Conservation (phyloP, 2,113 vertebrate genomes). For the Muntiacus muntjak region DNA sequence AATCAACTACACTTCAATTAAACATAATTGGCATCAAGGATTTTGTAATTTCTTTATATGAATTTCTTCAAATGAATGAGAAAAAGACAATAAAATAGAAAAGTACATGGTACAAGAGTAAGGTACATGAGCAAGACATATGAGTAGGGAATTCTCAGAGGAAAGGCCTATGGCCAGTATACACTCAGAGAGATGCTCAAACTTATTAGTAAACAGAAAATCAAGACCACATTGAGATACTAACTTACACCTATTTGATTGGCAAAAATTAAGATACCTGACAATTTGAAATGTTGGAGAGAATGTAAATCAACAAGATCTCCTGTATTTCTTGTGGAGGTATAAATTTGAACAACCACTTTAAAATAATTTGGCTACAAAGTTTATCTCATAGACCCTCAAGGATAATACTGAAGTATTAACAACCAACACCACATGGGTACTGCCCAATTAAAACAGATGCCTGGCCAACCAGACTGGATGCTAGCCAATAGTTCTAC, state of each 20-base stretch:
- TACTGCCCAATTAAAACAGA: background rate
- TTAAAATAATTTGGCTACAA: slow-evolving; percentile 6
- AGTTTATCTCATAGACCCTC: background rate
- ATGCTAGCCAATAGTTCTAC: background rate
- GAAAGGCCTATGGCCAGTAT: background rate
- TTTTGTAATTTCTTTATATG: background rate
- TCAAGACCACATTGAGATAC: background rate
- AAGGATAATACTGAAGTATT: background rate
- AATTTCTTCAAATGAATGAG: background rate
- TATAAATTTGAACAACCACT: background rate
- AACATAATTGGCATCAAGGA: background rate
- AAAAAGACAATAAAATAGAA: background rate
- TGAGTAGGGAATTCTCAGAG: slow-evolving; percentile 33
- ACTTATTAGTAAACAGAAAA: background rate
- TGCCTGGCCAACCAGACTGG: background rate
- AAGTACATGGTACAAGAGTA: background rate
- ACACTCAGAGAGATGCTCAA: background rate
- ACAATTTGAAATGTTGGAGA: background rate
- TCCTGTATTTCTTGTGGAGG: background rate
- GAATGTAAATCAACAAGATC: background rate
- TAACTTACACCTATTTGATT: background rate
- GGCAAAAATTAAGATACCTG: background rate
- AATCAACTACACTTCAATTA: background rate
- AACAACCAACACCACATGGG: background rate
- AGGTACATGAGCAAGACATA: background rate